Evolutionary conservation across 2,797 vertebrate genomes (phyloP).

Genomic region (Falco naumanni): DNA sequence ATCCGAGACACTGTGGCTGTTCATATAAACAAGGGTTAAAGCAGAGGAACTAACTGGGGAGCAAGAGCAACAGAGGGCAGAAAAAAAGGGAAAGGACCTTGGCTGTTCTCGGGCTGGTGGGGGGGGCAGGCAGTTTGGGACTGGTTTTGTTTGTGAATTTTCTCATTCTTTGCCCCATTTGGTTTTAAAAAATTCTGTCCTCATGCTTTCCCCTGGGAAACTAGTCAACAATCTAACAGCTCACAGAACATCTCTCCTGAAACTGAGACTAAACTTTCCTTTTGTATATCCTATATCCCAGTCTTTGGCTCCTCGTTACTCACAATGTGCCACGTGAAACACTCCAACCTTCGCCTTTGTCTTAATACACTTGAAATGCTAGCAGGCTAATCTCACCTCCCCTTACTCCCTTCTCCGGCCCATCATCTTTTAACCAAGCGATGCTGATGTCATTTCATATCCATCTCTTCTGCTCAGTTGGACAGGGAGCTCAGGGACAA

Average conservation of each 20-base stretch:
- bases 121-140: not conserved
- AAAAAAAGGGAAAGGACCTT: not conserved
- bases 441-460: not conserved
- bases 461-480: not conserved
- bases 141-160: not conserved
- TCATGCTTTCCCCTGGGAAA: not conserved
- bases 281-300: not conserved
- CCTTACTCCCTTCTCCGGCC: not conserved
- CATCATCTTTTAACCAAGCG: not conserved
- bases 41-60: not conserved
- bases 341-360: not conserved
- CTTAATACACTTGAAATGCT: not conserved
- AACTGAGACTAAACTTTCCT: conserved; percentile 40
- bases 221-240: not conserved
- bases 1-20: not conserved
- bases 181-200: not conserved
- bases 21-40: not conserved
- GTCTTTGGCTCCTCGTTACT: not conserved
- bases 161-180: conserved; percentile 7
- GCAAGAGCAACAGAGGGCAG: not conserved
- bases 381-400: not conserved
- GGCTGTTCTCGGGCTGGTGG: not conserved
- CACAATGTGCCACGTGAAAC: not conserved
- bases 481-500: not conserved
- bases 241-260: conserved; percentile 37